Base-by-base conservation (phyloP, 2,888 invertebrate species). In the Ormia ochracea region DNA sequence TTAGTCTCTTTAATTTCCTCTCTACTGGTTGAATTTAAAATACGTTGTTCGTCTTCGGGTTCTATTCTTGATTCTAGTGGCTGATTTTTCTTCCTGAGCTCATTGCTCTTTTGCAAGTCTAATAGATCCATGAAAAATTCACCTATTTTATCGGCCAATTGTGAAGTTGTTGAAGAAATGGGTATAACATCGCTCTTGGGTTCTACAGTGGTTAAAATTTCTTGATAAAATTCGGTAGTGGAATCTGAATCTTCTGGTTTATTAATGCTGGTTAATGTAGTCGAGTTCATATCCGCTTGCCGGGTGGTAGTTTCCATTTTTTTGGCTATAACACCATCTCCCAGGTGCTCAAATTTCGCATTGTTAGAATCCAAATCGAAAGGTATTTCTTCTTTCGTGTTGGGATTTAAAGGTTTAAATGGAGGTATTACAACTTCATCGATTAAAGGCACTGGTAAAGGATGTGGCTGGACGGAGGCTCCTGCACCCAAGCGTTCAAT, bases 401-500 rank as follows among this genome's bases (percentile, higher is more conserved):
- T 86, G 2, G 87, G 83, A 78, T 85, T 85, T 1, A 89, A 82
- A 0, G 89, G 89, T n/a, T 84, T 87, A 12, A 89, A 88, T 0
- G 90, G 89, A 0, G 90, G 88, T 19, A 89, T 82, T 0, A 89
- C 85, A 0, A 88, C 88, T 23, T 90, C 89, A 73, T 89, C 90
- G 7, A 89, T 85, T 2, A 88, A 74, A 0, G 94, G 92, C 9
- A 94, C 93, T 1, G 94, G 94, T 81, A 94, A 90, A 6, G 93
- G 93, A 88, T 93, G 93, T 9, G 93, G 92, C 85, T 92, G 92
- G 0, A 93, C 91, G 77, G 92, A 91, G 38, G 91, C 91, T 0
- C 87, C 88, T 0, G 91, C 91, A 1, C 93, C 93, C 73, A 94
- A 89, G 17, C 91, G 91, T 87, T 93, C 93, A 85, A 92, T 92